Evolutionary conservation across 2,797 vertebrate genomes (phyloP).

Genomic region (Leptodactylus fallax): DNA sequence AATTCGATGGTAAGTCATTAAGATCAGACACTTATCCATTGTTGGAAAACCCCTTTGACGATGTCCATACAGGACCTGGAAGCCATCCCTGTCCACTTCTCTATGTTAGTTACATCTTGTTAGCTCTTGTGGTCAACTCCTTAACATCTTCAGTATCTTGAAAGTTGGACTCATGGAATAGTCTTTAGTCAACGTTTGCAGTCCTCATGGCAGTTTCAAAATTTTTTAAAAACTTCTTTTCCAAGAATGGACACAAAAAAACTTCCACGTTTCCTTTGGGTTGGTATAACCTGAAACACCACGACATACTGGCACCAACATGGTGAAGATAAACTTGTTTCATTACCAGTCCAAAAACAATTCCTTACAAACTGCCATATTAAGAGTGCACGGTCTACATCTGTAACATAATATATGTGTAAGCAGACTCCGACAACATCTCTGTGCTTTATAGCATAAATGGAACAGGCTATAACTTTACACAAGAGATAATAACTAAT

Average conservation of each 20-base stretch:
- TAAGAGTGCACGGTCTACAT: background rate
- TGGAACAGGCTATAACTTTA: background rate
- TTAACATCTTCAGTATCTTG: too few species aligned
- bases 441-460: background rate
- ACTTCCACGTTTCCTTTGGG: background rate
- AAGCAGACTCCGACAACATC: too few species aligned
- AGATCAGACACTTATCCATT: too few species aligned
- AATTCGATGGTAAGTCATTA: too few species aligned
- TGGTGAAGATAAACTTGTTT: background rate
- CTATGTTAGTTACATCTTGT: too few species aligned
- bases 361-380: background rate
- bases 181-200: too few species aligned
- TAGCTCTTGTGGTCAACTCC: too few species aligned
- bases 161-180: too few species aligned
- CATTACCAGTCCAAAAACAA: background rate
- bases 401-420: background rate
- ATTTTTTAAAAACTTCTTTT: background rate
- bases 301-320: background rate
- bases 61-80: too few species aligned
- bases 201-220: background rate
- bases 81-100: too few species aligned
- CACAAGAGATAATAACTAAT: background rate
- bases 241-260: background rate
- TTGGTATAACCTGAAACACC: background rate
- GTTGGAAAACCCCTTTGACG: too few species aligned